These are phyloP conservation scores for Spilosoma lubricipeda DNA, from an alignment of 2,888 invertebrate genomes.

Conservation along the genomic window DNA sequence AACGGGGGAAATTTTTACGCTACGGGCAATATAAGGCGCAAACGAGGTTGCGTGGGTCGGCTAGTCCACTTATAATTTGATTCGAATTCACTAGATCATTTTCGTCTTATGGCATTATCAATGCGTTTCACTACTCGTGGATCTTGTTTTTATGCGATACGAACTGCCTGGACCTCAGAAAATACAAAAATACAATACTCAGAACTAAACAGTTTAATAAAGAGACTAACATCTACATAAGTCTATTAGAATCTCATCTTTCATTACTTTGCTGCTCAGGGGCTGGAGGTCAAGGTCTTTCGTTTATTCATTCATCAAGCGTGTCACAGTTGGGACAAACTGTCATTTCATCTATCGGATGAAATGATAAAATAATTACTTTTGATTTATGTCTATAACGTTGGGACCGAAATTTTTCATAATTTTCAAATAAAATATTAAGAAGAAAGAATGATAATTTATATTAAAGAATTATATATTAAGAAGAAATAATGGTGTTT, in stretches of 20 bases:
- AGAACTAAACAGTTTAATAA: neutral
- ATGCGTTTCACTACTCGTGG: too few relatives aligned
- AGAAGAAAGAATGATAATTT: neutral
- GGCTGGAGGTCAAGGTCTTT: neutral
- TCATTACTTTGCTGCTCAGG: neutral
- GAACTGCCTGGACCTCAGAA: neutral
- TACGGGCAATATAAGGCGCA: too few relatives aligned
- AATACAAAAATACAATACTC: neutral
- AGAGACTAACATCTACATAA: neutral
- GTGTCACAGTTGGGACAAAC: slow-evolving; percentile 1
- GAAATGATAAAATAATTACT: neutral
- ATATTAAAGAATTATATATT: too few relatives aligned
- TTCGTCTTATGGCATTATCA: too few relatives aligned
- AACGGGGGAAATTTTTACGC: too few relatives aligned
- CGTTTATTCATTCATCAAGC: slow-evolving; percentile 2
- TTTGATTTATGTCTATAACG: neutral
- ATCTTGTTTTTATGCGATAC: too few relatives aligned
- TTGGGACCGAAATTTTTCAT: neutral
- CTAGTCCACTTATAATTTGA: neutral
- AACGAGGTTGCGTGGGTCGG: too few relatives aligned
- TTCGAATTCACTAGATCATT: neutral
- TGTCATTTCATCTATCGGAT: neutral
- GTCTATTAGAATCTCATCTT: neutral
- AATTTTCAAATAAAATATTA: neutral
- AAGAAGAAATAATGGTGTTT: too few relatives aligned